Base-by-base conservation (phyloP, 2,888 invertebrate species). In the Latrodectus elegans region DNA sequence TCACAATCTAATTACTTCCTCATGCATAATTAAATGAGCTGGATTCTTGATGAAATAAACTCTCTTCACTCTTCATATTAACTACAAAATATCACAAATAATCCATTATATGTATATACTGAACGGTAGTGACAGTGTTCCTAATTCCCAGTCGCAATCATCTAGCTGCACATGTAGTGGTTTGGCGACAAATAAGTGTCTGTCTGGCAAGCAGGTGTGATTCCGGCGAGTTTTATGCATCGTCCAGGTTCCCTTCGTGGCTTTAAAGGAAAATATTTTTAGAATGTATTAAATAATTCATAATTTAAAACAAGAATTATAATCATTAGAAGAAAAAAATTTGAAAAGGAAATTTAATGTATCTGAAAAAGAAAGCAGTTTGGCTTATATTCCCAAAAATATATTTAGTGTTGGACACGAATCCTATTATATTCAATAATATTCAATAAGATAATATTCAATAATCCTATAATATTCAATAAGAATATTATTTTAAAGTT, bases 161-260 rank as follows among this genome's bases (percentile, higher is more conserved):
- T 75, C 67, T 77, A 88, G 74, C 76, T 83, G 84, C 88, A 88
- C 49, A 83, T 79, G 26, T 26, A 67, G 80, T 79, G 75, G 68
- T 89, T 88, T 52, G 89, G 68, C 11, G 67, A 60, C 0, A 90
- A 17, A 73, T 85, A 82, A 38, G 89, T 81, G 26, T 89, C 78
- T 9, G 89, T 76, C 74, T 90, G 90, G 68, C 90, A 90, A 10
- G 90, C 90, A 1, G 90, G 90, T 8, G 86, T 86, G 8, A 79
- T 65, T n/a, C 88, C 88, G 10, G 83, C 89, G 0, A 90, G 81
- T 17, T 77, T 81, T 55, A 88, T 90, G 68, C 90, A 90, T 3
- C 89, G 89, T n/a, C 90, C 90, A 1, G 90, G 90, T 22, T 90
- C 75, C n/a, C 88, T 72, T 72, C 89, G 79, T 6, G 86, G 84